These are phyloP conservation scores for Brachionus calyciflorus DNA, from an alignment of 1,140 invertebrate species.

Conservation along the genomic window DNA sequence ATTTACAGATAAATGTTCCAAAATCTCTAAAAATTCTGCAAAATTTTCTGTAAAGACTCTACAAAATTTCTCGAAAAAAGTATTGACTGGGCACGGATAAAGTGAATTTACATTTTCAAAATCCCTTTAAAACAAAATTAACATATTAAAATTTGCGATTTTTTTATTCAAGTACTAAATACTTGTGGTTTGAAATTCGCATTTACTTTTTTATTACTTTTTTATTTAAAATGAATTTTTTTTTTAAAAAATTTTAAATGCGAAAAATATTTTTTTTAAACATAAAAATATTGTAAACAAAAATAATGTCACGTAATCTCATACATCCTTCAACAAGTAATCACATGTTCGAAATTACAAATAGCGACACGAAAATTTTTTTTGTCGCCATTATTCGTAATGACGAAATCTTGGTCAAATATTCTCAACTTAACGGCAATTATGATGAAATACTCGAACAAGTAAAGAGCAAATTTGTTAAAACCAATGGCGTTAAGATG, in stretches of 20 bases:
- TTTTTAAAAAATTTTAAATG: too few species aligned
- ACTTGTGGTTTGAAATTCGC: too few species aligned
- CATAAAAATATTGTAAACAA: too few species aligned
- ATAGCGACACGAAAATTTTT: slow-evolving; percentile 4
- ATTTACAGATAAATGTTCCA: too few species aligned
- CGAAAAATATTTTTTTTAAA: too few species aligned
- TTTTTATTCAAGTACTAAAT: slow-evolving; percentile 7
- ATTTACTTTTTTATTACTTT: too few species aligned
- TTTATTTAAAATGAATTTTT: background rate
- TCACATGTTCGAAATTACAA: background rate
- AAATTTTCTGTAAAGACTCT: too few species aligned
- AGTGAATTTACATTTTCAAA: too few species aligned
- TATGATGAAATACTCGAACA: slow-evolving; percentile 38
- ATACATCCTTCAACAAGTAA: slow-evolving; percentile 4
- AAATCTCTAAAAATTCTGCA: too few species aligned
- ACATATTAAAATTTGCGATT: slow-evolving; percentile 9
- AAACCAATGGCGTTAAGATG: slow-evolving; percentile 35
- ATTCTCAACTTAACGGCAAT: slow-evolving; percentile 8
- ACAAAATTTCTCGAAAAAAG: too few species aligned
- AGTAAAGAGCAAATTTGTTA: slow-evolving; percentile 2
- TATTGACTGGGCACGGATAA: too few species aligned
- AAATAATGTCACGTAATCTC: slow-evolving; percentile 26
- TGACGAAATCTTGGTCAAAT: slow-evolving; percentile 18
- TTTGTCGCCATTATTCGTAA: slow-evolving; percentile 22
- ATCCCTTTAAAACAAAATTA: background rate